Percentiles rank a stretch among this genome's conserved stretches.
Conservation (phyloP, 2,797 vertebrate genomes). For the Xerus rutilus region DNA sequence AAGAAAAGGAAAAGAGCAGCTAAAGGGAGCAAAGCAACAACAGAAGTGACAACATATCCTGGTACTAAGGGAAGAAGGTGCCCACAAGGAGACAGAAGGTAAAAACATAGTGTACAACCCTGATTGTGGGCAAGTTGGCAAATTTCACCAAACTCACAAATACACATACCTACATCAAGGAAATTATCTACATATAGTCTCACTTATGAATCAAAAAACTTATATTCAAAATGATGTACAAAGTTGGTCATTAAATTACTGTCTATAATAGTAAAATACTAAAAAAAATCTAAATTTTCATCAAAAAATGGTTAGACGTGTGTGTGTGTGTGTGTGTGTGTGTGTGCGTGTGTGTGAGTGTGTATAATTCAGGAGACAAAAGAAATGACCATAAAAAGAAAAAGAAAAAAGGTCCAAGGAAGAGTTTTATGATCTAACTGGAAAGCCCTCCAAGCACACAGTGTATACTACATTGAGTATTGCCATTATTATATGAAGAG, state of each 20-base stretch:
- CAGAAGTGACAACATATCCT: neutral
- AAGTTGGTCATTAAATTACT: neutral
- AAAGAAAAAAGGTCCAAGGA: neutral
- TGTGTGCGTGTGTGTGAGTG: neutral
- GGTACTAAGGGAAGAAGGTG: neutral
- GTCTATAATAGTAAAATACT: neutral
- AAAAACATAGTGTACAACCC: neutral
- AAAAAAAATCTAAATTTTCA: neutral
- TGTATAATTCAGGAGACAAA: conserved; percentile 14
- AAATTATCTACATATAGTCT: neutral
- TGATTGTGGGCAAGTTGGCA: accelerated
- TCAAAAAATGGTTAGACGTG: neutral
- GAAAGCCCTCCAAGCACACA: neutral
- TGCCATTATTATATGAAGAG: neutral
- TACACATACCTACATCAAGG: neutral
- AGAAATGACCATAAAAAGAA: neutral
- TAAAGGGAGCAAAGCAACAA: neutral
- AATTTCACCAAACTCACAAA: neutral
- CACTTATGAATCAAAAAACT: neutral
- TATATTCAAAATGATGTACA: neutral
- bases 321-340: neutral
- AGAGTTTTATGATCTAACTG: conserved; percentile 3
- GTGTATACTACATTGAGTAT: neutral
- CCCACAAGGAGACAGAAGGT: neutral
- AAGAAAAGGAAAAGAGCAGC: conserved; percentile 11